Conservation (phyloP, 2,113 vertebrate genomes). For the Sminthopsis crassicaudata region DNA sequence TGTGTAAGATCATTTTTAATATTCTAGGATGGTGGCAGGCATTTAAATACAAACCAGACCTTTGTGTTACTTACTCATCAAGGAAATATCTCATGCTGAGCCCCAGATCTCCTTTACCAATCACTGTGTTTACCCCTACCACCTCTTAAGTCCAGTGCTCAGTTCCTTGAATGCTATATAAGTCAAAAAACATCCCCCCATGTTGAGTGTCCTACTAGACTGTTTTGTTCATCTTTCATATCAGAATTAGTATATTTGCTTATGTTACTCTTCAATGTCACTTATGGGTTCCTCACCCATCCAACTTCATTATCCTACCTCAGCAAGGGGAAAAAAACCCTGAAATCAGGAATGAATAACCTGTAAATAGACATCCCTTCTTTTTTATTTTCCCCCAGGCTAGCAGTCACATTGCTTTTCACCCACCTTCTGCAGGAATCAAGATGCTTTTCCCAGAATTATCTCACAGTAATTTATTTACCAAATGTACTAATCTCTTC, state of each 20-base stretch:
- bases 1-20: conserved; percentile 66
- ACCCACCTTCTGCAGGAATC: neutral
- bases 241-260: neutral
- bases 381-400: neutral
- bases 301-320: neutral
- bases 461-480: conserved; percentile 15
- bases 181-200: neutral
- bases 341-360: neutral
- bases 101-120: conserved; percentile 75
- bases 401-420: conserved; percentile 19
- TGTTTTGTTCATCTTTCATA: neutral
- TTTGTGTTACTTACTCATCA: conserved; percentile 66
- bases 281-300: neutral
- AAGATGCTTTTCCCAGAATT: conserved; percentile 26
- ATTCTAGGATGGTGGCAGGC: conserved; percentile 67
- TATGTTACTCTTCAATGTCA: neutral
- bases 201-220: conserved; percentile 40
- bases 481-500: neutral
- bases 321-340: neutral
- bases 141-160: conserved; percentile 56
- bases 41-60: conserved; percentile 84
- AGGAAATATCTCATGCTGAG: conserved; percentile 77
- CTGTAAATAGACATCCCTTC: neutral
- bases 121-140: conserved; percentile 63
- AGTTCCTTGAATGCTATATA: conserved; percentile 62